phyloP scores from a whole-genome alignment of 2,797 vertebrate species.

The Acipenser transmontanus region DNA sequence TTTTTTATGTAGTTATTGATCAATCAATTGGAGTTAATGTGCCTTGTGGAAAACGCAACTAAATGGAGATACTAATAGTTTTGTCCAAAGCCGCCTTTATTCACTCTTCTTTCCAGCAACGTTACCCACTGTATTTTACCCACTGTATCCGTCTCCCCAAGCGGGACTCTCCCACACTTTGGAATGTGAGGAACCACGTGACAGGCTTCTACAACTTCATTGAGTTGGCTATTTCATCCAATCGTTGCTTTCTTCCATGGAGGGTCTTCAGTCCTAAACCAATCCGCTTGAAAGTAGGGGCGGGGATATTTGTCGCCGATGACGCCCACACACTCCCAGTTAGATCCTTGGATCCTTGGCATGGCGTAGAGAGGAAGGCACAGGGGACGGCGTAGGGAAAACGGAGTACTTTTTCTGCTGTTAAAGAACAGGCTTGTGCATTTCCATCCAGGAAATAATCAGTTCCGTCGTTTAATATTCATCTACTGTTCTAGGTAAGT shows the following conservation, averaged over 20 bases:
- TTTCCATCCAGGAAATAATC: too few species aligned
- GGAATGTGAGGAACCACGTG: conserved; percentile 6
- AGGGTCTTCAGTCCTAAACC: conserved; percentile 19
- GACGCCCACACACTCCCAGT: conserved; percentile 53
- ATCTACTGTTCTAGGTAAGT: too few species aligned
- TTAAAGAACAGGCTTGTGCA: neutral
- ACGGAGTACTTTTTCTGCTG: neutral
- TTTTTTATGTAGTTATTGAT: too few species aligned
- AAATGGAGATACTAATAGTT: too few species aligned
- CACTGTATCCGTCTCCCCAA: too few species aligned
- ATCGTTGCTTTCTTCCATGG: conserved; percentile 2
- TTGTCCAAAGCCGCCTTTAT: too few species aligned
- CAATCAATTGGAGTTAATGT: too few species aligned
- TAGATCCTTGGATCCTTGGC: conserved; percentile 38
- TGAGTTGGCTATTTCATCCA: conserved; percentile 6
- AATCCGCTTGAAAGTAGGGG: conserved; percentile 34
- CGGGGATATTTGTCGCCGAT: conserved; percentile 44
- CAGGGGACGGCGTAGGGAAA: conserved; percentile 21
- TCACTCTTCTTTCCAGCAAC: too few species aligned
- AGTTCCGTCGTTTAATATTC: too few species aligned
- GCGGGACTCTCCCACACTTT: conserved; percentile 1
- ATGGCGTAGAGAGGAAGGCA: conserved; percentile 60
- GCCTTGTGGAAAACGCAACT: too few species aligned
- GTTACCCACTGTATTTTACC: too few species aligned
- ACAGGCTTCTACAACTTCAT: conserved; percentile 5